A percentile compares a stretch with the other conserved stretches of the same genome.
These are phyloP conservation scores for Temnothorax unifasciatus DNA, from an alignment of 2,888 invertebrate species.

Conservation along the genomic window DNA sequence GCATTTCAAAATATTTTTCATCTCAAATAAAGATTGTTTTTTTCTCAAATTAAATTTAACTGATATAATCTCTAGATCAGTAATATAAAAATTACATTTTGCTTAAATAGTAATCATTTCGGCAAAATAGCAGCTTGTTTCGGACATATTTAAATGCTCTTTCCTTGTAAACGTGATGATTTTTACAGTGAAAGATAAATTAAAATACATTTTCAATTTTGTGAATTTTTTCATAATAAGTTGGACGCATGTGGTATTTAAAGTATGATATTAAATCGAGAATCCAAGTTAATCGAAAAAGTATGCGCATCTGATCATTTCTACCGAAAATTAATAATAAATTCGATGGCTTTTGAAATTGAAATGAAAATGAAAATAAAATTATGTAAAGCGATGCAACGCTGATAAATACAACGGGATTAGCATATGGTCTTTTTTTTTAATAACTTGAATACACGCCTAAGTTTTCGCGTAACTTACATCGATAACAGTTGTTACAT, in stretches of 20 bases:
- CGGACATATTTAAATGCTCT: not conserved
- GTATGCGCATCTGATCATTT: not conserved
- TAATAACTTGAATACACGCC: not conserved
- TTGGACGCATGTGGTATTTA: not conserved
- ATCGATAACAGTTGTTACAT: not conserved
- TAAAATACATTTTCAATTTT: constrained; percentile 13
- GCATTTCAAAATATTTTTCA: not conserved
- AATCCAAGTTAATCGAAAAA: not conserved
- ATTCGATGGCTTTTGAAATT: not conserved
- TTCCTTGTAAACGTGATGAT: not conserved
- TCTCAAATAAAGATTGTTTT: not conserved
- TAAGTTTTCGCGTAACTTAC: not conserved
- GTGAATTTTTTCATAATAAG: not conserved
- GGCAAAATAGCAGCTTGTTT: not conserved
- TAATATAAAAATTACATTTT: constrained; percentile 10
- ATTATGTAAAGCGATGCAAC: not conserved
- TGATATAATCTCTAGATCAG: not conserved
- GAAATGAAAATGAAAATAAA: not conserved
- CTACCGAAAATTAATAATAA: not conserved
- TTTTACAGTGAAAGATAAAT: not conserved
- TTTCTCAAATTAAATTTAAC: not conserved
- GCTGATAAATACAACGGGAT: not conserved
- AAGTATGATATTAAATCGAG: not conserved
- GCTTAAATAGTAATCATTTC: constrained; percentile 14
- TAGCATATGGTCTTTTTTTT: not conserved